These are phyloP conservation scores for Pseudococcus jackbeardsleyi DNA, from an alignment of 2,888 invertebrate genomes.

Conservation along the genomic window DNA sequence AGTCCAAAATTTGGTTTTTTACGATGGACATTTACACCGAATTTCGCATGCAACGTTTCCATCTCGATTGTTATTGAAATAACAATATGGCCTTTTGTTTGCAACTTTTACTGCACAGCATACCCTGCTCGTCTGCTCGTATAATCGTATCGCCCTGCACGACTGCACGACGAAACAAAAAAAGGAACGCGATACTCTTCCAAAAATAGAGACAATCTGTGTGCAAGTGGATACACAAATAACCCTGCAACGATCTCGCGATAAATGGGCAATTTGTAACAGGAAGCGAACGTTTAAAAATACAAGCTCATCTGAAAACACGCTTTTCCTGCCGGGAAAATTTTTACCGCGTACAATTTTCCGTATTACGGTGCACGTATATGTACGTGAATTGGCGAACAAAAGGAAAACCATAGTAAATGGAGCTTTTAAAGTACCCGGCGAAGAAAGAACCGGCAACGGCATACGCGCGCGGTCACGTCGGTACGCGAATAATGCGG, in stretches of 20 bases:
- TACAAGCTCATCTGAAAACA: not conserved
- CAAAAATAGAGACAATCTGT: not conserved
- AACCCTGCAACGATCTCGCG: not conserved
- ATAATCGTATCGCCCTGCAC: too few species aligned
- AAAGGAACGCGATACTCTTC: not conserved
- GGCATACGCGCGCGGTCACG: not conserved
- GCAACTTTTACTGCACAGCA: too few species aligned
- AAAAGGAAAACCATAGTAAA: not conserved
- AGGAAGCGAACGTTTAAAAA: constrained; percentile 40
- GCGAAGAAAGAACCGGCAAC: not conserved
- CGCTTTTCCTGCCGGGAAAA: not conserved
- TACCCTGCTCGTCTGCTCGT: too few species aligned
- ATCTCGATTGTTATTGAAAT: too few species aligned
- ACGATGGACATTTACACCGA: too few species aligned
- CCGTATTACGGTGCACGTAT: not conserved
- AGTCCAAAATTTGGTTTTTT: too few species aligned
- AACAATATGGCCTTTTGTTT: too few species aligned
- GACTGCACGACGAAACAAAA: not conserved
- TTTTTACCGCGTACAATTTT: not conserved
- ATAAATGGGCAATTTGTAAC: constrained; percentile 36
- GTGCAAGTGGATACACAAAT: not conserved
- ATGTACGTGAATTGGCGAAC: not conserved
- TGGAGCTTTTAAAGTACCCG: not conserved
- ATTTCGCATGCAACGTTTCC: too few species aligned
- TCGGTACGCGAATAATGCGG: not conserved